A percentile compares a stretch with the other conserved stretches of the same genome.
Evolutionary conservation across 2,113 vertebrate species (phyloP).

Genomic region (Hyperoodon ampullatus): DNA sequence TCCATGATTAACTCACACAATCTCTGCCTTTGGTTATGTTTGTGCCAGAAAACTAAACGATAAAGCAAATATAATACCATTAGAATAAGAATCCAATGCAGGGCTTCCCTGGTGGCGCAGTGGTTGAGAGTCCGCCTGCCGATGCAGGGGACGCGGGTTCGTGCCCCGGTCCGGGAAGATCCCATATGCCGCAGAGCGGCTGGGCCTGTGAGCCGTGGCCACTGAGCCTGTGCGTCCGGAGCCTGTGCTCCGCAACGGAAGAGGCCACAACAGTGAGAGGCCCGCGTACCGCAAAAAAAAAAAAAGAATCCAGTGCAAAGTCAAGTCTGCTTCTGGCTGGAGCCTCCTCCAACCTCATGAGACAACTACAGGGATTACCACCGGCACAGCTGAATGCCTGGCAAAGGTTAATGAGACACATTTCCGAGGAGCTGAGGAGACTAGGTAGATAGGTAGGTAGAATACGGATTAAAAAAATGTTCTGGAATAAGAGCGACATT

Average conservation of each 20-base stretch:
- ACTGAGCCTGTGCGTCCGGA: too few relatives aligned
- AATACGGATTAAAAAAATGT: too few relatives aligned
- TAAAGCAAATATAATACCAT: neutral
- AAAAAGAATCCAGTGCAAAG: neutral
- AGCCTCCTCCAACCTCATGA: fast-evolving
- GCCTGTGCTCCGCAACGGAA: too few relatives aligned
- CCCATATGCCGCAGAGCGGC: too few relatives aligned
- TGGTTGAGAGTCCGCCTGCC: too few relatives aligned
- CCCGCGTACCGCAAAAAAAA: too few relatives aligned
- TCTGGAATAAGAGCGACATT: neutral
- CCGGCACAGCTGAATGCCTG: neutral
- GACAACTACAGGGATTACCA: fast-evolving
- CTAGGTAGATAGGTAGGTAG: neutral
- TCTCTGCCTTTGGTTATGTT: neutral
- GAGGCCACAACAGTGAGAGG: too few relatives aligned
- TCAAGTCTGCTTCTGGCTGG: too few relatives aligned
- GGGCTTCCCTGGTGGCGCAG: too few relatives aligned
- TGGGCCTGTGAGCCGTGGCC: too few relatives aligned
- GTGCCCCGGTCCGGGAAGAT: too few relatives aligned
- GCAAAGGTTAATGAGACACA: fast-evolving
- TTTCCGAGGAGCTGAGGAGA: neutral
- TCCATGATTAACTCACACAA: fast-evolving
- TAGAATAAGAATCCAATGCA: neutral
- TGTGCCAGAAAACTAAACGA: neutral
- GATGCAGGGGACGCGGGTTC: too few relatives aligned